These are phyloP conservation scores for Seira ritae DNA, from an alignment of 2,888 invertebrate species.

Conservation along the genomic window DNA sequence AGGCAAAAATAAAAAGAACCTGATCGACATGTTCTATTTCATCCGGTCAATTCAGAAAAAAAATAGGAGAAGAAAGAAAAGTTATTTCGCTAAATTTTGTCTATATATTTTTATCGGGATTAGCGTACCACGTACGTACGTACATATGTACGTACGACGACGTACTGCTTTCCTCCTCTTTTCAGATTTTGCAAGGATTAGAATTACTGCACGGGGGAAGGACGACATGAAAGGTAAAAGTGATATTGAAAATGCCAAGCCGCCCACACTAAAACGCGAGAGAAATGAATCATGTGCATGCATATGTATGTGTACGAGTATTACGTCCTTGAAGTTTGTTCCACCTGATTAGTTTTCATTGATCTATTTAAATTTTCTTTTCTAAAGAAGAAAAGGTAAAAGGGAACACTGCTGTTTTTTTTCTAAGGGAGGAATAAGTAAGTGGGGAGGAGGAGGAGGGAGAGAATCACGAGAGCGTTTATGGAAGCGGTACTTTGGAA, in stretches of 20 bases:
- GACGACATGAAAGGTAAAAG: constrained; percentile 61
- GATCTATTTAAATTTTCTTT: neutral
- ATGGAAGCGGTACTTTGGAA: neutral
- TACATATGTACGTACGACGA: too few relatives aligned
- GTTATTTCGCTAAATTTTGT: neutral
- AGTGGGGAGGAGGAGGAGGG: too few relatives aligned
- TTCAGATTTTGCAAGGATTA: constrained; percentile 14
- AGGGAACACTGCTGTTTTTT: too few relatives aligned
- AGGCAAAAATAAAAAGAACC: neutral
- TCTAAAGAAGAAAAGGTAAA: too few relatives aligned
- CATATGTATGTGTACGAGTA: too few relatives aligned
- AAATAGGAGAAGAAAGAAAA: neutral
- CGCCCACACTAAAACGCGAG: constrained; percentile 1
- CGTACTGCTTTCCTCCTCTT: neutral
- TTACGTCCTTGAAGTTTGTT: too few relatives aligned
- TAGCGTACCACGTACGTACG: neutral
- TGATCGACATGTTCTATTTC: constrained; percentile 34
- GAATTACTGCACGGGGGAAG: neutral
- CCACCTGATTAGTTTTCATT: neutral
- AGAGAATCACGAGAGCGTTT: too few relatives aligned
- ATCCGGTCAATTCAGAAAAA: constrained; percentile 33
- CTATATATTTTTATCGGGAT: neutral
- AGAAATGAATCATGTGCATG: too few relatives aligned
- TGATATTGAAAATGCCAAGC: constrained; percentile 40
- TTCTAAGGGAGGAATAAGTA: too few relatives aligned